Evolutionary conservation across 2,888 invertebrate species (phyloP), one percentile per base, ranked within the genome.

Genomic region (Mythimna loreyi): DNA sequence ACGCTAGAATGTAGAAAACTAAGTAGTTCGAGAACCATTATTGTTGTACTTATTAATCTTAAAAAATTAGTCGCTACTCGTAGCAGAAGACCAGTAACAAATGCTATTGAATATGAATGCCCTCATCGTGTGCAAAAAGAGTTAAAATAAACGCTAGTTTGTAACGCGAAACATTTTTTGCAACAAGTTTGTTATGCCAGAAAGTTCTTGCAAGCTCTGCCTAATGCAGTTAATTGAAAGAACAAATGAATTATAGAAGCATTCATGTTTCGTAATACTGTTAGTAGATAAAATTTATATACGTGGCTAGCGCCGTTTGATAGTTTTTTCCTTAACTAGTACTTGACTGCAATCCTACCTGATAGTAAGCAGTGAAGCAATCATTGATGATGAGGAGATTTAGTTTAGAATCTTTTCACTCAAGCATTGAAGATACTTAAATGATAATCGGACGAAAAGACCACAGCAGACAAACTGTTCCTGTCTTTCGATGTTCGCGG

Each of bases 161-260:
- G 67, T 64, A 74, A 59, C 58, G 70, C 61, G 49, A 79, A 76
- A 68, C 47, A 49, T 71, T 73, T 66, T 78, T 75, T 75, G 30
- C 62, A 43, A 45, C 57, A 69, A 66, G 47, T 55, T 67, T 67
- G 52, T 49, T 55, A 64, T 70, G 63, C 76, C 65, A 74, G 71
- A 75, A 68, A 76, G 66, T 68, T 74, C 55, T 75, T 67, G 65
- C 62, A 67, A 77, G 28, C 47, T 67, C 55, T 50, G 55, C 23
- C 45, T 74, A 70, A 70, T 81, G 63, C 50, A 56, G 53, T 72
- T 78, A 78, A 68, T 80, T 78, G 57, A 81, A 61, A 68, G 59
- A 78, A 81, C 36, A 60, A 52, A 67, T 74, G 40, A 80, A 67
- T 68, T 74, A 74, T 66, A 50, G 49, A 65, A 45, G 49, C 71